phyloP scores from a whole-genome alignment of 2,113 vertebrate species.

The Pica pica region DNA sequence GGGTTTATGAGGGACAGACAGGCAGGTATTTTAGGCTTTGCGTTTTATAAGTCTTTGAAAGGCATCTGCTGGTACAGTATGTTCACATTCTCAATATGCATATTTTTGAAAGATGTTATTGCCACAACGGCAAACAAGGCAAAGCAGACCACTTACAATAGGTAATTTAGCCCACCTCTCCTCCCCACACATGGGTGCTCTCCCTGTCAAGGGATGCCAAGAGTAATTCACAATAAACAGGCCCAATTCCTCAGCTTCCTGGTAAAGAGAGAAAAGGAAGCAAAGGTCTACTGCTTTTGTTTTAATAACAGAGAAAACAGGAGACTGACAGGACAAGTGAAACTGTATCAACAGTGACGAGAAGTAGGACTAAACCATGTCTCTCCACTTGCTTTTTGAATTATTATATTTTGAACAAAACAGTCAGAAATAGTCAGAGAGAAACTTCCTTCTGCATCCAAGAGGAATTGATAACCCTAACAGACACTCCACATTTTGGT shows the following conservation, averaged over 20 bases:
- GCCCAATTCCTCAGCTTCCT: not conserved
- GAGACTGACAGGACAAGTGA: not conserved
- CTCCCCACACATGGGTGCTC: not conserved
- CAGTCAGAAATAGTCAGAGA: not conserved
- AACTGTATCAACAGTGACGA: not conserved
- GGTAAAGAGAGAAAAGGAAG: not conserved
- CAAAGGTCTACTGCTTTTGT: not conserved
- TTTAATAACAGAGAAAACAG: not conserved
- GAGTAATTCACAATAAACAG: not conserved
- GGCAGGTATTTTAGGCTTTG: not conserved
- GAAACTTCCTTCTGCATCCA: not conserved
- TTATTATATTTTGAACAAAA: not conserved
- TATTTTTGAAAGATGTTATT: not conserved
- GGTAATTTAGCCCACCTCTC: not conserved
- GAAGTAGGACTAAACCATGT: not conserved
- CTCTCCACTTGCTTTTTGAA: not conserved
- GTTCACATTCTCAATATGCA: not conserved
- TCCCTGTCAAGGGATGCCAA: not conserved
- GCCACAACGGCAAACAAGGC: not conserved
- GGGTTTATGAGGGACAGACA: not conserved
- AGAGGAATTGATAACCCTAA: not conserved
- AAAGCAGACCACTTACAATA: not conserved
- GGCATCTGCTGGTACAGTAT: not conserved
- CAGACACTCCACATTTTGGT: not conserved
- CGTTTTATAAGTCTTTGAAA: not conserved